Base-by-base conservation (phyloP, 2,113 vertebrate species). In the Zapus hudsonius region DNA sequence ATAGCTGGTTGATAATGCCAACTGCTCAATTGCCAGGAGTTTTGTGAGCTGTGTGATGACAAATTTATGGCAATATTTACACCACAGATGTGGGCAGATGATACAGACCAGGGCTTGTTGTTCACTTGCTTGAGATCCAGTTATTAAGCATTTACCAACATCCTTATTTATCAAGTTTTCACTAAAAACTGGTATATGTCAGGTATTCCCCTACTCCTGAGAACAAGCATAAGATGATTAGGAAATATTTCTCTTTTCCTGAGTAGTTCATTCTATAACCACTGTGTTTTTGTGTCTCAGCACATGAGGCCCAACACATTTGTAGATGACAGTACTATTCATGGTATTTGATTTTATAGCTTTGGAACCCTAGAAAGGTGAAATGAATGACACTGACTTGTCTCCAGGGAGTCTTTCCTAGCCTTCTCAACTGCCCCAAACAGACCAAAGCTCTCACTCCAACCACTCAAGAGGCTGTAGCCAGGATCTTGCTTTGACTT, bases 371-470 rank as follows among this genome's bases (percentile, higher is more conserved):
- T 33, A 52, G 16, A 52, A 52, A 52, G 52, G 52, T 52, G 16
- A 52, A 52, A 52, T 52, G 52, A 52, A 15, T 10, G 11, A 52
- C 52, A 10, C 12, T 4, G 29, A 5, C 5, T 3, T 7, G 55
- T 47, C 29, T 7, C 57, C 4, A 7, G 16, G 16, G 33, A 36
- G 27, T 5, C 63, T n/a, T 59, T 63, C 7, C 17, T 47, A 38
- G 19, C 20, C 38, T 22, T 69, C 4, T 17, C 23, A 16, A 2
- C 3, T 27, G 0, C 22, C n/a, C 6, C 12, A 2, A 0, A 1
- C 2, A 38, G 8, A 9, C 19, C 0, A 20, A 64, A 57, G 42
- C 25, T 0, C 13, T 22, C 12, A 36, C 55, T 13, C 15, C 2
- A 22, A 7, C 20, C 36, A 19, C 4, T 33, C 7, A 40, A 72